Evolutionary conservation across 2,888 invertebrate species (phyloP), one percentile per base, ranked within the genome.

Genomic region (Chrysolina oricalcia): DNA sequence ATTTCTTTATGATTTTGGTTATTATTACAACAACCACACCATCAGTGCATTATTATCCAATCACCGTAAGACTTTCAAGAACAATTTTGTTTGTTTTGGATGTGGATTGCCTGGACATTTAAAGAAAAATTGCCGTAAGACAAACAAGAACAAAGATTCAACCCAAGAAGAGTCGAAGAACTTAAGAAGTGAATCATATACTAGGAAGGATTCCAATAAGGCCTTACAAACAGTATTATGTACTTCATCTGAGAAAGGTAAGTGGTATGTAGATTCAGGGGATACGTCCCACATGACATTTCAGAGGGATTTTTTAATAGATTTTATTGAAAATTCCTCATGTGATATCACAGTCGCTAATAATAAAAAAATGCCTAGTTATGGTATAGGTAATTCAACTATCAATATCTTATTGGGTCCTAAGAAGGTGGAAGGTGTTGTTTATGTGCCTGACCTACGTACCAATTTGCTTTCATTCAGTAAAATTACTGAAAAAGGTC

Each of bases 11-110:
- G n/a, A n/a, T n/a, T n/a, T n/a, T n/a, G n/a, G n/a, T n/a, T n/a
- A n/a, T n/a, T n/a, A n/a, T n/a, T n/a, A n/a, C n/a, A n/a, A n/a
- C n/a, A n/a, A n/a, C n/a, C n/a, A n/a, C n/a, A n/a, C n/a, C n/a
- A n/a, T n/a, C n/a, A n/a, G n/a, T n/a, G n/a, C n/a, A n/a, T 73
- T 46, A 53, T 70, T 40, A 10, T 40, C 40, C 9, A 40, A 40
- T 40, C 5, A 40, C 40, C 40, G 40, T 40, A 40, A 40, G 40
- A 40, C 40, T 40, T 40, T 40, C 40, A n/a, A n/a, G 40, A 40
- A 40, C 9, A 40, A 40, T 40, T 40, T 40, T 40, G 10, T n/a
- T 50, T 50, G n/a, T 50, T 50, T 50, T 17, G 48, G 48, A 50
- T 50, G 48, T 50, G 48, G 48, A 15, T 6, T 50, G n/a, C 17